These are phyloP conservation scores for Nothoprocta pentlandii DNA, from an alignment of 2,113 vertebrate genomes.

Conservation along the genomic window DNA sequence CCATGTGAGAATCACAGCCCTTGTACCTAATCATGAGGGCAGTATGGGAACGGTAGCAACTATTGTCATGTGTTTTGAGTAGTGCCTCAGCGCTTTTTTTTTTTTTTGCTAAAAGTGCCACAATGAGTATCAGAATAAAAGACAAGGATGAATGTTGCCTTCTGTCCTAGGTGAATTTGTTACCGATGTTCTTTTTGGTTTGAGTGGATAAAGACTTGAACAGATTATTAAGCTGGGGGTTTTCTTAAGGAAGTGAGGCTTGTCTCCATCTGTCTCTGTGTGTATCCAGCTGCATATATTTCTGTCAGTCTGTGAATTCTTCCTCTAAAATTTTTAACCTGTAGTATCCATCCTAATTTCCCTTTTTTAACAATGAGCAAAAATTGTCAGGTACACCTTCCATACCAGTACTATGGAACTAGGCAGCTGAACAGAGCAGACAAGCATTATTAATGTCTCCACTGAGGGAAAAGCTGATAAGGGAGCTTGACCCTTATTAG, in stretches of 20 bases:
- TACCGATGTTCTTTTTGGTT: background rate
- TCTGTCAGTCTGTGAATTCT: background rate
- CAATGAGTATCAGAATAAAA: background rate
- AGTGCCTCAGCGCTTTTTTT: background rate
- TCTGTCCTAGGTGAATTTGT: background rate
- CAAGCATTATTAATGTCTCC: constrained; percentile 55
- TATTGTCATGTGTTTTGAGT: fast-evolving
- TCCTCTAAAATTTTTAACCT: background rate
- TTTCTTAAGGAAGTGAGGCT: background rate
- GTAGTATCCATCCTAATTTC: background rate
- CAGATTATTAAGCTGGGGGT: background rate
- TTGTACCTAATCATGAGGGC: fast-evolving
- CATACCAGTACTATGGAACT: constrained; percentile 32
- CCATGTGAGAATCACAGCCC: background rate
- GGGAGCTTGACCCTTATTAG: constrained; percentile 59
- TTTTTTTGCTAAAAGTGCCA: background rate
- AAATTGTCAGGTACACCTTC: constrained; percentile 7
- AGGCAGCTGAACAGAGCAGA: constrained; percentile 52
- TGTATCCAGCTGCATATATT: background rate
- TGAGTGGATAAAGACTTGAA: background rate
- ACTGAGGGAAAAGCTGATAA: constrained; percentile 42
- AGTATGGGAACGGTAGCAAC: background rate
- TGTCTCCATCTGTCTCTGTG: background rate
- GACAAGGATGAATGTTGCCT: fast-evolving
- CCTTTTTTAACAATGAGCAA: background rate